Evolutionary conservation across 2,797 vertebrate species (phyloP).

Genomic region (Melanotaenia pygmaea): DNA sequence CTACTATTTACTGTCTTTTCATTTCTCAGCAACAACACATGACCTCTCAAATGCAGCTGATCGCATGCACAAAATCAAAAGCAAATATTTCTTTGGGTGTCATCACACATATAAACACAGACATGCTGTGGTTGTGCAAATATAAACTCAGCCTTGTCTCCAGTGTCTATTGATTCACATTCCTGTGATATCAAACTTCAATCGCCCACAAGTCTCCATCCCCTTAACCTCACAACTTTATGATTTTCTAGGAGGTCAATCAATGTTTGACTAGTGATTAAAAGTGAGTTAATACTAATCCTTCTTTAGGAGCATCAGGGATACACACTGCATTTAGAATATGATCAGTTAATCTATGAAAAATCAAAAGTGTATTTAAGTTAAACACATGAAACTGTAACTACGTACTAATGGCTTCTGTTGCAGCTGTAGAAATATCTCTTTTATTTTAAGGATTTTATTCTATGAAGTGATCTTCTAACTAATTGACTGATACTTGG

Average conservation of each 20-base stretch:
- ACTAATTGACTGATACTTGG: no score
- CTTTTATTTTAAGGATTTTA: no score
- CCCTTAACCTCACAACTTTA: neutral
- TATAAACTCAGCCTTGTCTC: neutral
- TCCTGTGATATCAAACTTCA: conserved; percentile 7
- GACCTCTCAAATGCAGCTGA: neutral
- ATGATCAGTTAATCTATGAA: neutral
- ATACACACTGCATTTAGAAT: neutral
- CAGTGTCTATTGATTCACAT: conserved; percentile 31
- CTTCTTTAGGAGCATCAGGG: neutral
- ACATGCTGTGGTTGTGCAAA: conserved; percentile 6
- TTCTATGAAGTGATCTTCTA: no score
- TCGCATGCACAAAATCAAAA: neutral
- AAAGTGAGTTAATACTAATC: conserved; percentile 10
- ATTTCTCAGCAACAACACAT: conserved; percentile 12
- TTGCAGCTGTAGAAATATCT: neutral
- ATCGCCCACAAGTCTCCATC: neutral
- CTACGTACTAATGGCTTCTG: neutral
- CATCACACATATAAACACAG: conserved; percentile 1
- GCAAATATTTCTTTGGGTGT: neutral
- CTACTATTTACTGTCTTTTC: neutral
- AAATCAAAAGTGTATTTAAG: neutral
- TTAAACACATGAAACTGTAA: neutral
- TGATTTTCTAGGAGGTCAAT: neutral
- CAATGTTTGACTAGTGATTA: conserved; percentile 20